phyloP scores from a whole-genome alignment of 2,888 invertebrate species.

The Patella depressa region DNA sequence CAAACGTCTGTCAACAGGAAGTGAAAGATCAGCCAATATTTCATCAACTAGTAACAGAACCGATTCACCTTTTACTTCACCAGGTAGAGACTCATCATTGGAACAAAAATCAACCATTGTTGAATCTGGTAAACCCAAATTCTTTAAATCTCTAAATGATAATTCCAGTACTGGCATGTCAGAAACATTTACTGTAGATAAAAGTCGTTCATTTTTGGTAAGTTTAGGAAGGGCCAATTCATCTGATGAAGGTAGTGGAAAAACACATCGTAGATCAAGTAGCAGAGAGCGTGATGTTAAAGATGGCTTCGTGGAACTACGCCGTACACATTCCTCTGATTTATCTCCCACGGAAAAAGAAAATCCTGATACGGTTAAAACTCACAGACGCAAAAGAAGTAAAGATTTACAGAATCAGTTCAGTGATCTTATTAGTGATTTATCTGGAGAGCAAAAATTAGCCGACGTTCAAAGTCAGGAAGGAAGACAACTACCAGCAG shows the following conservation, averaged over 20 bases:
- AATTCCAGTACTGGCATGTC: slow-evolving; percentile 36
- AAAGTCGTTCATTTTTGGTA: slow-evolving; percentile 50
- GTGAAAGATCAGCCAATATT: not conserved
- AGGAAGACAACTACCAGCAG: not conserved
- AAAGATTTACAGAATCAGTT: slow-evolving; percentile 35
- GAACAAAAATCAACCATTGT: slow-evolving; percentile 3
- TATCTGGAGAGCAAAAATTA: too few species aligned
- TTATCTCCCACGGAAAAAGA: slow-evolving; percentile 11
- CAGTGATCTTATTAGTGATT: not conserved
- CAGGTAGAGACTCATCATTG: slow-evolving; percentile 5
- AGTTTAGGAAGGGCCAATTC: slow-evolving; percentile 26
- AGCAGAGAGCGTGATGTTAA: not conserved
- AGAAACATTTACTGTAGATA: slow-evolving; percentile 57
- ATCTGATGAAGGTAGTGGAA: not conserved
- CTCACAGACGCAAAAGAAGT: slow-evolving; percentile 48
- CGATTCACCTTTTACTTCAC: slow-evolving; percentile 21
- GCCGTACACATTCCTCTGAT: not conserved
- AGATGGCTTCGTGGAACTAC: not conserved
- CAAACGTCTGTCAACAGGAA: slow-evolving; percentile 16
- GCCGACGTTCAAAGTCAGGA: not conserved
- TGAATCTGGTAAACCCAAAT: slow-evolving; percentile 7
- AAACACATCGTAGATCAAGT: not conserved
- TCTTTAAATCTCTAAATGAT: not conserved
- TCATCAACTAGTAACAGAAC: slow-evolving; percentile 8
- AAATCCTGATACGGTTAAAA: slow-evolving; percentile 39